Percentiles rank a stretch among this genome's conserved stretches.
phyloP scores from a whole-genome alignment of 2,797 vertebrate genomes.

The Esox masquinongy region DNA sequence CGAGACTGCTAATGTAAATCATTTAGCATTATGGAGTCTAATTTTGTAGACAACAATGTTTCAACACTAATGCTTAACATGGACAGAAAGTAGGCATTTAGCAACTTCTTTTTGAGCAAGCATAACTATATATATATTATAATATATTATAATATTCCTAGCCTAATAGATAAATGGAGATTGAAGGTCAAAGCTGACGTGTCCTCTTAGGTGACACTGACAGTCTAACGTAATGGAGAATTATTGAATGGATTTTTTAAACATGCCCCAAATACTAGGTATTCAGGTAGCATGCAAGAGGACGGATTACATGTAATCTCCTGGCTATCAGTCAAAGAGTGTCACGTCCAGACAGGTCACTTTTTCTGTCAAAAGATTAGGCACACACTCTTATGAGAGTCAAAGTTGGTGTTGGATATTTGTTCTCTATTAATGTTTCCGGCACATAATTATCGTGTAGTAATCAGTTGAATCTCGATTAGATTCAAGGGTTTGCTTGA shows the following conservation, averaged over 20 bases:
- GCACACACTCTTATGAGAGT: not conserved
- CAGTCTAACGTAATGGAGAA: slow-evolving; percentile 18
- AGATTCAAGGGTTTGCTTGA: not conserved
- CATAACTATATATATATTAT: slow-evolving; percentile 14
- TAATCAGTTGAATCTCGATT: not conserved
- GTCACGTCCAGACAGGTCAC: slow-evolving; percentile 7
- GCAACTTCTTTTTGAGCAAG: slow-evolving; percentile 29
- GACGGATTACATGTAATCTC: not conserved
- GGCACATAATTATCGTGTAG: not conserved
- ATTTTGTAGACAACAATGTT: slow-evolving; percentile 35
- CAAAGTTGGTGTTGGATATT: not conserved
- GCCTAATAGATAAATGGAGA: slow-evolving; percentile 24
- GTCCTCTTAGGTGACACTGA: slow-evolving; percentile 5
- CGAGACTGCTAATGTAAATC: not conserved
- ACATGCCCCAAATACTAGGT: not conserved
- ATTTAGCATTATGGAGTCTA: slow-evolving; percentile 34
- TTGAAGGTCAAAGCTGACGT: slow-evolving; percentile 27
- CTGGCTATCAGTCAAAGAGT: not conserved
- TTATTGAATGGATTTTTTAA: not conserved
- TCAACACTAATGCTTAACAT: not conserved
- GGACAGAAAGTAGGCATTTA: slow-evolving; percentile 32
- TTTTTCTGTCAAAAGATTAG: slow-evolving; percentile 7
- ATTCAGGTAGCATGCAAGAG: not conserved
- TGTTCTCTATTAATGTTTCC: not conserved
- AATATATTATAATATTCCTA: slow-evolving; percentile 13